Percentiles rank a stretch among this genome's conserved stretches.
Evolutionary conservation across 2,113 vertebrate species (phyloP).

Genomic region (Oryzias celebensis): DNA sequence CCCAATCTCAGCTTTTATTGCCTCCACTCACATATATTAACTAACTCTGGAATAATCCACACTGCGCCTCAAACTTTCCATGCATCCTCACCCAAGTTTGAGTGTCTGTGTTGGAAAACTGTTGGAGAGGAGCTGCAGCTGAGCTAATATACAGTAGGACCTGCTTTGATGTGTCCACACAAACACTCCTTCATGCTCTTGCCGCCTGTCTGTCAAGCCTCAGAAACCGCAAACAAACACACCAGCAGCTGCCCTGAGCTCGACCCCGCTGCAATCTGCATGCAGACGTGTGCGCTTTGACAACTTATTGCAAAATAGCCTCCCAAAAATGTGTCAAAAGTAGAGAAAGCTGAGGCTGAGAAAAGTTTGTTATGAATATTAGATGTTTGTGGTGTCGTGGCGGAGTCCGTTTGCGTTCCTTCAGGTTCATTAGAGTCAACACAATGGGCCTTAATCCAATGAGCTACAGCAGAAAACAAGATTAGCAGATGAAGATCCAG

Average conservation of each 20-base stretch:
- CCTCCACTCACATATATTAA: too few relatives aligned
- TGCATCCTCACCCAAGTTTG: conserved; percentile 1
- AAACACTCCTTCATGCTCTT: conserved; percentile 32
- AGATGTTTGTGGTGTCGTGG: too few relatives aligned
- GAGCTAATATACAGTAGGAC: conserved; percentile 37
- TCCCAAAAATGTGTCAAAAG: too few relatives aligned
- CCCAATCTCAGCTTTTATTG: too few relatives aligned
- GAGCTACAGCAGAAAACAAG: conserved; percentile 24
- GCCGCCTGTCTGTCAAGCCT: conserved; percentile 43
- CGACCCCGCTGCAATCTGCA: conserved; percentile 14
- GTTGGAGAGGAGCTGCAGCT: conserved; percentile 23
- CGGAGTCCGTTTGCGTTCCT: too few relatives aligned
- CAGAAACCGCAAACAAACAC: conserved; percentile 63
- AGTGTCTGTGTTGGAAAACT: not conserved
- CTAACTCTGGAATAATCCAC: too few relatives aligned
- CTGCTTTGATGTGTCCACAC: conserved; percentile 44
- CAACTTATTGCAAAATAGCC: not conserved
- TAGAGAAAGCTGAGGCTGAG: too few relatives aligned
- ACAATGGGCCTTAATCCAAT: not conserved
- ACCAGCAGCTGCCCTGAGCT: conserved; percentile 39
- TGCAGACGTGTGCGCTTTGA: conserved; percentile 1
- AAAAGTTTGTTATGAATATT: too few relatives aligned
- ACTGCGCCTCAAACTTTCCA: too few relatives aligned
- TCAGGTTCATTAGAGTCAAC: conserved; percentile 10
- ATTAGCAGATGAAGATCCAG: conserved; percentile 23